Evolutionary conservation across 2,888 invertebrate genomes (phyloP).

Genomic region (Drosophila testacea): DNA sequence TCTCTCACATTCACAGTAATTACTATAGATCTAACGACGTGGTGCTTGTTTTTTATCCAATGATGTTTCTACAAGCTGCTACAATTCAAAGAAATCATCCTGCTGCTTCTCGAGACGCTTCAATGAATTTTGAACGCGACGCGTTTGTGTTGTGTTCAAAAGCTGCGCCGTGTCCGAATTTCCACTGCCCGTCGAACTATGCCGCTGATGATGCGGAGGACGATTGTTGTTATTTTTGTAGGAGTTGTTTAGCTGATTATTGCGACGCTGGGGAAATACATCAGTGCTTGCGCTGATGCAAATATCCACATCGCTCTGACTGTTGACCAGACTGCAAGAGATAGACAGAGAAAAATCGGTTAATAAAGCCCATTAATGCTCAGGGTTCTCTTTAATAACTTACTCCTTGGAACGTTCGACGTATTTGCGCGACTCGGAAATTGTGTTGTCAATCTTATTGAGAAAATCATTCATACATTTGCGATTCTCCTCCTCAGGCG

Average conservation of each 20-base stretch:
- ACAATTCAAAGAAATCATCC: constrained; percentile 96
- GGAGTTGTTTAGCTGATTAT: constrained; percentile 80
- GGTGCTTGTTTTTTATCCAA: constrained; percentile 24
- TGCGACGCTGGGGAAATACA: constrained; percentile 76
- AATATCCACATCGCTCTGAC: constrained; percentile 83
- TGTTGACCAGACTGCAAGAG: constrained; percentile 76
- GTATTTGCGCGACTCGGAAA: constrained; percentile 93
- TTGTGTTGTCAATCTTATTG: constrained; percentile 93
- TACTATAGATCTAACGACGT: constrained; percentile 54
- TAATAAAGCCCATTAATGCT: background rate
- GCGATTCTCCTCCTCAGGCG: constrained; percentile 91
- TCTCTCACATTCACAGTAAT: constrained; percentile 41
- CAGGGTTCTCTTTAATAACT: constrained; percentile 82
- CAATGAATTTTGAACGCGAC: constrained; percentile 91
- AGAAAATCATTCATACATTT: constrained; percentile 92
- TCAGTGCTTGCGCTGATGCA: constrained; percentile 77
- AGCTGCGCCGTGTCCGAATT: constrained; percentile 85
- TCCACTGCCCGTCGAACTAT: constrained; percentile 86
- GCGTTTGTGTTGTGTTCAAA: constrained; percentile 91
- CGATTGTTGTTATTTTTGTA: constrained; percentile 81
- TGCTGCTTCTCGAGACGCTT: constrained; percentile 93
- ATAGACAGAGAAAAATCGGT: background rate
- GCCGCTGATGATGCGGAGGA: constrained; percentile 77
- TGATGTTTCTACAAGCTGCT: constrained; percentile 86
- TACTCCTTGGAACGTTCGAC: constrained; percentile 94